Conservation (phyloP, 2,888 invertebrate species). For the Boloria selene region DNA sequence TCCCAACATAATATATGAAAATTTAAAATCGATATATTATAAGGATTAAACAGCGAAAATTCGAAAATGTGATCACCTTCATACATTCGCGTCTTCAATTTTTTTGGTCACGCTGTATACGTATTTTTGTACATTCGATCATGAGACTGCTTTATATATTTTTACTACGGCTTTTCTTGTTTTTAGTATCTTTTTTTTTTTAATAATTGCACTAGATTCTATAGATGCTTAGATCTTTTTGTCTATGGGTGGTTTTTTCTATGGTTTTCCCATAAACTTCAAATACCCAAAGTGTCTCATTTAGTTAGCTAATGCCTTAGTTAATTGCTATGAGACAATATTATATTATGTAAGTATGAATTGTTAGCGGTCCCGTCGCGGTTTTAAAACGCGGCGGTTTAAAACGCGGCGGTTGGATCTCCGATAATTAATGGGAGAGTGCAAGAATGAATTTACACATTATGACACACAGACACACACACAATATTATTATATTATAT, state of each 20-base stretch:
- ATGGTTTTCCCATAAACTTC: conserved; percentile 12
- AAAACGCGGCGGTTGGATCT: conserved; percentile 24
- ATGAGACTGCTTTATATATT: conserved; percentile 16
- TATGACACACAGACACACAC: conserved; percentile 50
- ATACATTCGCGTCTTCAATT: no score
- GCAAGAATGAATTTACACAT: conserved; percentile 47
- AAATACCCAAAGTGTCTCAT: conserved; percentile 18
- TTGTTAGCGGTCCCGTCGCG: conserved; percentile 14
- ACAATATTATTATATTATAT: conserved; percentile 66
- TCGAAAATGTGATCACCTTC: no score
- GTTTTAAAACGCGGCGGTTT: conserved; percentile 26
- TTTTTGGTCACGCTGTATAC: background rate
- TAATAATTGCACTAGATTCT: background rate
- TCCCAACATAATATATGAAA: no score
- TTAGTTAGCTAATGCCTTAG: conserved; percentile 19
- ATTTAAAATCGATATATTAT: no score
- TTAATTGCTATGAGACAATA: conserved; percentile 17
- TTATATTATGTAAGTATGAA: conserved; percentile 17
- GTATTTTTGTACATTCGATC: conserved; percentile 14
- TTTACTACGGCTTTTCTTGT: conserved; percentile 13
- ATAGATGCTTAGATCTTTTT: background rate
- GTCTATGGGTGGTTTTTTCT: background rate
- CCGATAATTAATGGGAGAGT: conserved; percentile 41
- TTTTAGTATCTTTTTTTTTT: background rate
- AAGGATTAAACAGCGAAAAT: no score